A percentile compares a stretch with the other conserved stretches of the same genome.
Conservation (phyloP, 2,888 invertebrate genomes). For the Habrosyne pyritoides region DNA sequence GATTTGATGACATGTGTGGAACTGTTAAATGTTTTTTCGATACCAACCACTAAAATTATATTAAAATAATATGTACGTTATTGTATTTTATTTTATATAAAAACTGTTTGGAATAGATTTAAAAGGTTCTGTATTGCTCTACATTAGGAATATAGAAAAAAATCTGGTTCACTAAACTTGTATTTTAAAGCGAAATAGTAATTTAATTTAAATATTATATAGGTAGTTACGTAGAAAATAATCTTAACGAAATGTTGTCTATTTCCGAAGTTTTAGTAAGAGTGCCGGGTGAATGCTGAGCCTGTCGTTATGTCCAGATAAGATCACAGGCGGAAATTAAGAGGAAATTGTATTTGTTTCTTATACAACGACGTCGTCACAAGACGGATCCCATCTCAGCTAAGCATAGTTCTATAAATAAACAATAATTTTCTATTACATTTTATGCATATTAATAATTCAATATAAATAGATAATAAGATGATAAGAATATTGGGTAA, state of each 20-base stretch:
- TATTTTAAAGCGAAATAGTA: neutral
- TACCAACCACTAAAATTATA: slow-evolving; percentile 19
- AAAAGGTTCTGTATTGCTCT: no score
- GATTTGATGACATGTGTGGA: slow-evolving; percentile 22
- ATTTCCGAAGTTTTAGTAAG: slow-evolving; percentile 60
- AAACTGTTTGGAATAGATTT: neutral
- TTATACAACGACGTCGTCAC: slow-evolving; percentile 65
- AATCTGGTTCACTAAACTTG: no score
- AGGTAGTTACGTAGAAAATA: slow-evolving; percentile 17
- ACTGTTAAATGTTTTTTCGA: slow-evolving; percentile 17
- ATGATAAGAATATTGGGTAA: no score
- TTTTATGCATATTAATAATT: no score
- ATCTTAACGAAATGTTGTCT: slow-evolving; percentile 56
- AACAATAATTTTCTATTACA: slow-evolving; percentile 50
- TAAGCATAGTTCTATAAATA: slow-evolving; percentile 39
- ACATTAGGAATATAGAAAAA: no score
- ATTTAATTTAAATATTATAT: slow-evolving; percentile 18
- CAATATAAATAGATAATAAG: no score
- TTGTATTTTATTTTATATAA: neutral
- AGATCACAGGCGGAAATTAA: slow-evolving; percentile 76
- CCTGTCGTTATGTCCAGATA: slow-evolving; percentile 73
- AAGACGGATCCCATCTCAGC: slow-evolving; percentile 56
- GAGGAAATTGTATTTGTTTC: slow-evolving; percentile 82
- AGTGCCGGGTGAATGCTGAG: slow-evolving; percentile 65
- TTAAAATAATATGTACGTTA: slow-evolving; percentile 10